A percentile compares a stretch with the other conserved stretches of the same genome.
These are phyloP conservation scores for Cyprinodon tularosa DNA, from an alignment of 2,113 vertebrate species.

Conservation along the genomic window DNA sequence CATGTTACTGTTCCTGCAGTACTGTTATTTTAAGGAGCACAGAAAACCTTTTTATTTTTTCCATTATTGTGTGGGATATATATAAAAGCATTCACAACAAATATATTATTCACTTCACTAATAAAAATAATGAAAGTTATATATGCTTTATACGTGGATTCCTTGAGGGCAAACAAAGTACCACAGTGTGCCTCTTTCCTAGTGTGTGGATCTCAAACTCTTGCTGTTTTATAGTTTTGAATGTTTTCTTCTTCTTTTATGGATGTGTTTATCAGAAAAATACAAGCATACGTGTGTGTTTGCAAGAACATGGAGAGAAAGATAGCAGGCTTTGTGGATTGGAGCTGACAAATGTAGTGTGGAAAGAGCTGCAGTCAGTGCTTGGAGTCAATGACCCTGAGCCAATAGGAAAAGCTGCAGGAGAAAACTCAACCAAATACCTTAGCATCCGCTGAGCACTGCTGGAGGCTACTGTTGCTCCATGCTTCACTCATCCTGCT, in stretches of 20 bases:
- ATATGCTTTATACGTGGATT: background rate
- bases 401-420: conserved; percentile 43
- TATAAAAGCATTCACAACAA: too few species aligned
- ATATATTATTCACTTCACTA: background rate
- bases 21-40: too few species aligned
- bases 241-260: background rate
- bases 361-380: conserved; percentile 66
- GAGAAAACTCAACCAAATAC: conserved; percentile 41
- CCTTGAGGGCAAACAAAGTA: background rate
- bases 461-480: conserved; percentile 38
- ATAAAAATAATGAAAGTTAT: background rate
- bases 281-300: conserved; percentile 9
- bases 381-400: conserved; percentile 79
- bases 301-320: conserved; percentile 13
- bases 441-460: conserved; percentile 29
- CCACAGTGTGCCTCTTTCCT: background rate
- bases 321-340: conserved; percentile 35
- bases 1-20: too few species aligned
- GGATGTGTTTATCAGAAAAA: conserved; percentile 1
- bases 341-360: conserved; percentile 68
- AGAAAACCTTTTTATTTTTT: too few species aligned
- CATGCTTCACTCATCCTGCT: conserved; percentile 29
- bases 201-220: background rate
- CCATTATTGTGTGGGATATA: too few species aligned
- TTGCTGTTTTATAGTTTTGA: background rate